phyloP scores from a whole-genome alignment of 2,888 invertebrate genomes.

The Aphidius colemani region DNA sequence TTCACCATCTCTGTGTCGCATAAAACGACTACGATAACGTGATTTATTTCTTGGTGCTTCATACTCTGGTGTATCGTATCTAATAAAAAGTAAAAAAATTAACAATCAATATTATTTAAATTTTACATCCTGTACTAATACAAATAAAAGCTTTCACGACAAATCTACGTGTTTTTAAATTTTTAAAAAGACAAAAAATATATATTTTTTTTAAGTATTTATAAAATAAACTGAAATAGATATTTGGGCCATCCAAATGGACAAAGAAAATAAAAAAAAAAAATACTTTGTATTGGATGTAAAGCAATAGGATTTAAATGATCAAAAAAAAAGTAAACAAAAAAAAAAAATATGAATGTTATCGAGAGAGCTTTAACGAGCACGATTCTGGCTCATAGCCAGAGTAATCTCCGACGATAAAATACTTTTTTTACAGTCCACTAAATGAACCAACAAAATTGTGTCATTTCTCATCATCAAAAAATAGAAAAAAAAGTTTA shows the following conservation, averaged over 20 bases:
- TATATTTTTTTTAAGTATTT: too few species aligned
- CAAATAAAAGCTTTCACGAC: too few species aligned
- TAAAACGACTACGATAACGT: constrained; percentile 59
- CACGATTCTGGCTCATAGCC: constrained; percentile 44
- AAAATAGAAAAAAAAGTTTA: too few species aligned
- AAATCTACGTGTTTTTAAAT: too few species aligned
- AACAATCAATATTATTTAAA: too few species aligned
- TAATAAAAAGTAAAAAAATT: constrained; percentile 31
- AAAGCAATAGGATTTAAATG: background rate
- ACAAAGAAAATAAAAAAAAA: constrained; percentile 39
- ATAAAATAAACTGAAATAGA: constrained; percentile 32
- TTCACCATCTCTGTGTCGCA: constrained; percentile 69
- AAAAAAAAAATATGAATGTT: constrained; percentile 7
- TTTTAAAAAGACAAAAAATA: too few species aligned
- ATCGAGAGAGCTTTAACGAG: constrained; percentile 18
- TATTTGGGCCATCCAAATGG: constrained; percentile 48
- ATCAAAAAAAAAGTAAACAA: constrained; percentile 2
- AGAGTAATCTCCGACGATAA: constrained; percentile 49
- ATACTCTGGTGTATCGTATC: constrained; percentile 57
- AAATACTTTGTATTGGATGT: constrained; percentile 39
- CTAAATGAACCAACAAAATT: constrained; percentile 4
- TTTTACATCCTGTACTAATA: too few species aligned
- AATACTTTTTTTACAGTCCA: constrained; percentile 41
- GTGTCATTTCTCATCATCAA: too few species aligned
- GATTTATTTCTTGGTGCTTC: constrained; percentile 56